Conservation (phyloP, 2,797 vertebrate genomes). For the Tragopan temminckii region DNA sequence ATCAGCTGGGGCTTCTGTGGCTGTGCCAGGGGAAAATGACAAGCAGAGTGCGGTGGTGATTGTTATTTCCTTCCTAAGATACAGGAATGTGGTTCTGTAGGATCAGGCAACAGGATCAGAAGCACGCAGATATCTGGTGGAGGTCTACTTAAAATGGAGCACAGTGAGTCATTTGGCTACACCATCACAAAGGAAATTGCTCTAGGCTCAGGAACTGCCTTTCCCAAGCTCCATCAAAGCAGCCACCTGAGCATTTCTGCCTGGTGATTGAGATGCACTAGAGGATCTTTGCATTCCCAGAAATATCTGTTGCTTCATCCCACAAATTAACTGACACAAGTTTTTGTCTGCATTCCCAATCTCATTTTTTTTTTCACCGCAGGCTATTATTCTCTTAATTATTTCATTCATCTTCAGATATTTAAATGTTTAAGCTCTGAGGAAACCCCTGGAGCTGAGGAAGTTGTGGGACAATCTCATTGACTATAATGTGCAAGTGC, state of each 20-base stretch:
- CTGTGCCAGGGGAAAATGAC: neutral
- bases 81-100: neutral
- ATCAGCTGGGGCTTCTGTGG: neutral
- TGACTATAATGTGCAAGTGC: neutral
- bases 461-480: neutral
- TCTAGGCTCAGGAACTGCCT: constrained; percentile 43
- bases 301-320: neutral
- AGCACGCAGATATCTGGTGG: neutral
- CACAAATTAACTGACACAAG: neutral
- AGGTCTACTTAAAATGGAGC: neutral
- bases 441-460: neutral
- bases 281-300: neutral
- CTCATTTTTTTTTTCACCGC: neutral
- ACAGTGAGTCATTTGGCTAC: constrained; percentile 13
- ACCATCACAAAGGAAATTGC: constrained; percentile 21
- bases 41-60: neutral
- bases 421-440: neutral
- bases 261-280: neutral
- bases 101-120: neutral
- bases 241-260: constrained; percentile 5
- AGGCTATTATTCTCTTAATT: neutral
- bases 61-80: neutral
- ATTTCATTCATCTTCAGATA: neutral
- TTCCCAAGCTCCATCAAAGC: constrained; percentile 12
- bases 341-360: neutral